These are phyloP conservation scores for Ailuropoda melanoleuca DNA, from an alignment of 2,113 vertebrate species.

Conservation along the genomic window DNA sequence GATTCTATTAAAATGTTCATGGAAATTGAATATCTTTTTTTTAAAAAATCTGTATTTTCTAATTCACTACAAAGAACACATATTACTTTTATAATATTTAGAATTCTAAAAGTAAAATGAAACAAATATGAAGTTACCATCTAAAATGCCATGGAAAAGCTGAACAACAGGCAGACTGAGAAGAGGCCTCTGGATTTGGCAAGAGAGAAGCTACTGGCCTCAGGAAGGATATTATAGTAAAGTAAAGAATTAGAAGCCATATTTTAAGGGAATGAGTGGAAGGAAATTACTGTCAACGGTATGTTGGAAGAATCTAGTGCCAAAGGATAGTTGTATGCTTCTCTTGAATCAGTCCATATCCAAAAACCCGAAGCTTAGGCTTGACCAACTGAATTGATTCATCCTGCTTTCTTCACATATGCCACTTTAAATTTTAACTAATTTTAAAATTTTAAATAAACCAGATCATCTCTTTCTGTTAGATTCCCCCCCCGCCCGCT, in stretches of 20 bases:
- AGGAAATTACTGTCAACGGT: neutral
- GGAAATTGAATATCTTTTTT: neutral
- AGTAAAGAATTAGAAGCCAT: neutral
- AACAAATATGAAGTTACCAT: neutral
- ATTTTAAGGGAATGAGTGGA: neutral
- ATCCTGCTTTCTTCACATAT: neutral
- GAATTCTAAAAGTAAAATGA: slow-evolving; percentile 13
- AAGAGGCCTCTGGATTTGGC: neutral
- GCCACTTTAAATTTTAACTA: neutral
- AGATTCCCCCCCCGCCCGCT: neutral
- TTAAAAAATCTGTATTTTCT: neutral
- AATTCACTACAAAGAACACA: neutral
- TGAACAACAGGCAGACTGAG: neutral
- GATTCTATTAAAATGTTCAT: neutral
- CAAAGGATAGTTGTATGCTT: neutral
- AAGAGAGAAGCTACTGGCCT: neutral
- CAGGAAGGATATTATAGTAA: neutral
- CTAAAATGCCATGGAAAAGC: neutral
- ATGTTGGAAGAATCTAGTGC: neutral
- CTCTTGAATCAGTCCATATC: neutral
- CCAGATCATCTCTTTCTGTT: neutral
- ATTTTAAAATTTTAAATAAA: no score
- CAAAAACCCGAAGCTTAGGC: neutral
- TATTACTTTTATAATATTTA: neutral
- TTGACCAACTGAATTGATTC: neutral